phyloP scores from a whole-genome alignment of 2,888 invertebrate species.

The Pachydiplax longipennis region DNA sequence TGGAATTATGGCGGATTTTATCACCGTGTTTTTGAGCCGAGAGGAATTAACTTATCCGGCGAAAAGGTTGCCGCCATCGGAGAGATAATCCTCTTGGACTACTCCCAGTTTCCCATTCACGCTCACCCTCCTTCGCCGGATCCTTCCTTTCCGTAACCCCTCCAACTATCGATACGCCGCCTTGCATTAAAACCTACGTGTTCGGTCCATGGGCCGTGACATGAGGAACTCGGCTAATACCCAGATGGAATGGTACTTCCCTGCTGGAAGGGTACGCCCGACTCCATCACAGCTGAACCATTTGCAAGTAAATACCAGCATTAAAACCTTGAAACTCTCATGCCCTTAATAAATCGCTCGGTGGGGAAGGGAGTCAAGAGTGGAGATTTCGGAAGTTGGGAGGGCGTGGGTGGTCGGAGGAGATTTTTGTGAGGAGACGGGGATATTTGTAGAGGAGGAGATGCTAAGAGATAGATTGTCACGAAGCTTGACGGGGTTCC shows the following conservation, averaged over 20 bases:
- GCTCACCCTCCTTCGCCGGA: neutral
- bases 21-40: neutral
- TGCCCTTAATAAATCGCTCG: neutral
- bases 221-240: constrained; percentile 13
- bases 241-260: constrained; percentile 5
- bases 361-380: neutral
- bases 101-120: neutral
- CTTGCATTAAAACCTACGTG: constrained; percentile 34
- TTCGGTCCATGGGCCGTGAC: constrained; percentile 26
- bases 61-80: neutral
- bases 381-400: neutral
- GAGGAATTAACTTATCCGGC: constrained; percentile 21
- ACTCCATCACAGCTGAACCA: constrained; percentile 16
- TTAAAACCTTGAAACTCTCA: constrained; percentile 20
- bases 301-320: constrained; percentile 43
- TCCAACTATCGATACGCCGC: neutral
- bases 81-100: neutral
- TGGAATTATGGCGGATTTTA: constrained; percentile 25
- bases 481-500: neutral
- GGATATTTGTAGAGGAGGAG: neutral
- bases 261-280: neutral
- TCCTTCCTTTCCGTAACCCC: neutral
- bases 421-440: neutral
- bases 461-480: neutral
- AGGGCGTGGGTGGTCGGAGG: neutral